Percentiles rank a stretch among this genome's conserved stretches.
Evolutionary conservation across 2,797 vertebrate genomes (phyloP).

Genomic region (Dermochelys coriacea): DNA sequence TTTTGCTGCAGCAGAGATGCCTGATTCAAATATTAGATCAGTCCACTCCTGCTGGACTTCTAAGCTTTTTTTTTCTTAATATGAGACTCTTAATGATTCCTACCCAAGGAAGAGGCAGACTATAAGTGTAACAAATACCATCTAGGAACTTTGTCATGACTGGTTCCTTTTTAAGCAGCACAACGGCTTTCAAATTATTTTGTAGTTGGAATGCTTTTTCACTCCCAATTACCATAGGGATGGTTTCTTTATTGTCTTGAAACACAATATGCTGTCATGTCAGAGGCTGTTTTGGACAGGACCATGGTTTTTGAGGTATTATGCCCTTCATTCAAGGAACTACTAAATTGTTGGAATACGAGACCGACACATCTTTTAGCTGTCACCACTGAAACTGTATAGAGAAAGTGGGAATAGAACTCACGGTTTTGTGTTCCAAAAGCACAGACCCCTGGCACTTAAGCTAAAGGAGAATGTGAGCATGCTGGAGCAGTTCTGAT

Average conservation of each 20-base stretch:
- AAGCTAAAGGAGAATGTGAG: not conserved
- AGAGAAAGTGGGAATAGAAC: not conserved
- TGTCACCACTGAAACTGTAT: not conserved
- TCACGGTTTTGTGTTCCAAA: not conserved
- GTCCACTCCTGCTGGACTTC: not conserved
- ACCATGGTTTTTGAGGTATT: not conserved
- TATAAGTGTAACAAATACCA: not conserved
- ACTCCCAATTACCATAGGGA: too few species aligned
- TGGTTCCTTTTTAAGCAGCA: not conserved
- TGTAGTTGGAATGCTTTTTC: not conserved
- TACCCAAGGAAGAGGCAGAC: rapidly evolving
- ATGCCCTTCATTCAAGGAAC: not conserved
- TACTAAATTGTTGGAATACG: not conserved
- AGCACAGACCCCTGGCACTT: not conserved
- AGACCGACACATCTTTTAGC: not conserved
- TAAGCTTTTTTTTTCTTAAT: rapidly evolving
- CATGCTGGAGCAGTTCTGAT: not conserved
- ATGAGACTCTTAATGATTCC: not conserved
- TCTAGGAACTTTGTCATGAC: not conserved
- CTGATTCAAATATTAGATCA: not conserved
- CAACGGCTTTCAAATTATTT: not conserved
- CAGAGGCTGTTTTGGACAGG: not conserved
- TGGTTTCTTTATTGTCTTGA: rapidly evolving
- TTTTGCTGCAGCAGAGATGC: not conserved
- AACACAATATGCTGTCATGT: too few species aligned